Conservation (phyloP, 2,888 invertebrate species). For the Dicyrtomina minuta region DNA sequence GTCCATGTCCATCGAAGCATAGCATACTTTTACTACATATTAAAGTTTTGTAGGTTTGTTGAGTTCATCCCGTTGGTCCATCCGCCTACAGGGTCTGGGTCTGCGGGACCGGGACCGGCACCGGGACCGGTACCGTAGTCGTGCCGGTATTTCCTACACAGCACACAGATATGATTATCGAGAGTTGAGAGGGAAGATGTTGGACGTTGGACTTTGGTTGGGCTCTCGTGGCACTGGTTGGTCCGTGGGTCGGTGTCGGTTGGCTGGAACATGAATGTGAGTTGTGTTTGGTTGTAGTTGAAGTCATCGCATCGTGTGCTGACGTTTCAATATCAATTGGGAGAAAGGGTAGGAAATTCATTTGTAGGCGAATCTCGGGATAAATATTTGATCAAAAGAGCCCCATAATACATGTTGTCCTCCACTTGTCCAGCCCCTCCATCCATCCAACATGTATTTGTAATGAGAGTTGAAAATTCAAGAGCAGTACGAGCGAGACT, state of each 20-base stretch:
- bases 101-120: too few relatives aligned
- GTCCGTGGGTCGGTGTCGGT: background rate
- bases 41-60: constrained; percentile 2
- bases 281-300: background rate
- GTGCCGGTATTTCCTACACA: too few relatives aligned
- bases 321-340: constrained; percentile 38
- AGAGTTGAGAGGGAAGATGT: background rate
- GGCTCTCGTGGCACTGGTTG: too few relatives aligned
- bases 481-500: background rate
- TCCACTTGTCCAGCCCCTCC: constrained; percentile 31
- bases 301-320: constrained; percentile 17
- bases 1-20: constrained; percentile 9
- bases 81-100: background rate
- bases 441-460: constrained; percentile 32
- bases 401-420: constrained; percentile 28
- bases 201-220: too few relatives aligned
- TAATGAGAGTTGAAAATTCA: constrained; percentile 35
- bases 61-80: background rate
- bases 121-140: too few relatives aligned
- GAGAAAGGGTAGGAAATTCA: constrained; percentile 33
- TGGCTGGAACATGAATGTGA: background rate
- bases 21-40: constrained; percentile 28
- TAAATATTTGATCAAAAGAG: constrained; percentile 39
- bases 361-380: constrained; percentile 37
- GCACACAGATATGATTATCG: too few relatives aligned